Evolutionary conservation across 2,113 vertebrate genomes (phyloP), one percentile per base, ranked within the genome.

Genomic region (Clupea harengus): DNA sequence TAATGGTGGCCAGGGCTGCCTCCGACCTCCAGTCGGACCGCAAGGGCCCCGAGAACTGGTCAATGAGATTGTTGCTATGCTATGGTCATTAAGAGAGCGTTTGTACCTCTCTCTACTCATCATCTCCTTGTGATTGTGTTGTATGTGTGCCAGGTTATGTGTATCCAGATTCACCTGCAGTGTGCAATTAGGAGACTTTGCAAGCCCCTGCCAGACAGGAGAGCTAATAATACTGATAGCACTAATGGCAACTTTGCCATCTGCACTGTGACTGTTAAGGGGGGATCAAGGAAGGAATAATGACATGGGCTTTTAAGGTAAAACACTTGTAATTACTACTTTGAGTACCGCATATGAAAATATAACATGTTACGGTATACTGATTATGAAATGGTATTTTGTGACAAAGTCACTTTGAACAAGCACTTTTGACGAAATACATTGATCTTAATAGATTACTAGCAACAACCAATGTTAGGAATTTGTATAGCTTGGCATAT

Each of bases 181-280:
- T 72, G 64, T 32, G 9, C 32, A 72, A 72, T 32, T 28, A 72
- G 64, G 25, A 72, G 15, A 72, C 25, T 15, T 15, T 72, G 64
- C 64, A 32, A 25, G 10, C n/a, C 9, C 64, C 25, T 32, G n/a
- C n/a, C 64, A 67, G 10, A 67, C 25, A 11, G 10, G 25, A 72
- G 10, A 9, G 32, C 25, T 67, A 25, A 25, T 67, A 72, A 72
- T 72, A 8, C 25, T 60, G 20, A 3, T 60, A 60, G 15, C 25
- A 72, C n/a, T 72, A n/a, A 72, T 72, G 64, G 64, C n/a, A 28
- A 72, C n/a, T 72, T 8, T 72, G 64, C 8, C 64, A 72, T 72
- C 64, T 72, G 9, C n/a, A 72, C 1, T 72, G 8, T 3, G 25
- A 72, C 25, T 72, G 25, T 28, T 32, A 67, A 25, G 60, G 4